Evolutionary conservation across 2,888 invertebrate species (phyloP).

Genomic region (Scaptomyza polygonia): DNA sequence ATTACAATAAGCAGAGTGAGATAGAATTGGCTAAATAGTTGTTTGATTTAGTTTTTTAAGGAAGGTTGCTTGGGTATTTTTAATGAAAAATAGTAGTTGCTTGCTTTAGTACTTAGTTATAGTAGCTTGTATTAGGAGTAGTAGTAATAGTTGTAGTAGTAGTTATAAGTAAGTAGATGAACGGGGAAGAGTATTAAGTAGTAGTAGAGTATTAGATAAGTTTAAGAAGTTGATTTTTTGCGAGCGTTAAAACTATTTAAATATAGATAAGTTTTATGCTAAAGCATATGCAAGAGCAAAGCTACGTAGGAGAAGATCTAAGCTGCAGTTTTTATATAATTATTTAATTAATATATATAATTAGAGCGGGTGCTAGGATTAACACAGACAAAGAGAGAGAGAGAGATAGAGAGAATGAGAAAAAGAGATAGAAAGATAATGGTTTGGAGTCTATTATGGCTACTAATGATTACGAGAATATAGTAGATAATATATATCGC

Average conservation of each 20-base stretch:
- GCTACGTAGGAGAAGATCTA: conserved; percentile 39
- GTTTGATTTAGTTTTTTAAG: conserved; percentile 1
- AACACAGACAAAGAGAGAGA: conserved; percentile 13
- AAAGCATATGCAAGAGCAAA: conserved; percentile 33
- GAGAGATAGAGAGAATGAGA: conserved; percentile 11
- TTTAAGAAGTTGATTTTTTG: conserved; percentile 28
- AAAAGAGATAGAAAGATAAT: conserved; percentile 15
- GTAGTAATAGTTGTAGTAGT: conserved; percentile 26
- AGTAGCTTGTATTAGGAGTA: conserved; percentile 10
- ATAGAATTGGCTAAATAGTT: conserved; percentile 23
- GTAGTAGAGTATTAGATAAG: conserved; percentile 17
- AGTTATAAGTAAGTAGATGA: conserved; percentile 2
- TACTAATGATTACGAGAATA: conserved; percentile 47
- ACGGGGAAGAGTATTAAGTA: background rate
- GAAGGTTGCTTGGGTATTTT: conserved; percentile 17
- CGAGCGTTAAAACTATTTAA: conserved; percentile 35
- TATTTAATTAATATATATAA: conserved; percentile 10
- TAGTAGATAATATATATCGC: conserved; percentile 23
- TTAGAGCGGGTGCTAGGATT: conserved; percentile 46
- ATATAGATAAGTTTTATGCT: conserved; percentile 22
- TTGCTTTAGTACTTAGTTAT: conserved; percentile 27
- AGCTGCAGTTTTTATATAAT: conserved; percentile 36
- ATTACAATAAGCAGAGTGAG: conserved; percentile 55
- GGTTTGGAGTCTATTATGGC: conserved; percentile 30
- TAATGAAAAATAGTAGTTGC: conserved; percentile 35